These are phyloP conservation scores for Bimastos eiseni DNA, from an alignment of 2,888 invertebrate species.

Conservation along the genomic window DNA sequence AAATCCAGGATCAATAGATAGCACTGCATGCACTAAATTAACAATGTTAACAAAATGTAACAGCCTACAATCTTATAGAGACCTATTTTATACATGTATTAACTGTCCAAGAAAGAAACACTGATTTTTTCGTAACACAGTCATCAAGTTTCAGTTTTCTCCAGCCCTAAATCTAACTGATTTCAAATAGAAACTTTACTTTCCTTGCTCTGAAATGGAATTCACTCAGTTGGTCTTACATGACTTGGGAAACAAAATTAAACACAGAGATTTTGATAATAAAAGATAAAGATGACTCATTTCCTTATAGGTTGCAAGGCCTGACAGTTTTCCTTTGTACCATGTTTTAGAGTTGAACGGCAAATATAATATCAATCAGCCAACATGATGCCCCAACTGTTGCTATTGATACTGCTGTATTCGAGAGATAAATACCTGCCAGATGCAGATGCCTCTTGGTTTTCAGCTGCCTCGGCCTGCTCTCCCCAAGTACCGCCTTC, in stretches of 20 bases:
- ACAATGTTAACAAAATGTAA: neutral
- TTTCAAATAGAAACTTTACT: too few relatives aligned
- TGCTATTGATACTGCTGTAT: neutral
- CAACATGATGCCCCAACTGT: neutral
- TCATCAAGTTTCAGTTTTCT: too few relatives aligned
- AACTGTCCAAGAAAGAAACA: neutral
- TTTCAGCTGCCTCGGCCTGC: conserved; percentile 26
- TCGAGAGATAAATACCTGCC: neutral
- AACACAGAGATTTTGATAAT: too few relatives aligned
- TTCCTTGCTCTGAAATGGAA: too few relatives aligned
- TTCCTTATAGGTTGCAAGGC: too few relatives aligned
- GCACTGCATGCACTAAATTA: neutral
- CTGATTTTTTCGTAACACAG: too few relatives aligned
- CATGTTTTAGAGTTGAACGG: neutral
- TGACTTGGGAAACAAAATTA: too few relatives aligned
- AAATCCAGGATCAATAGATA: neutral
- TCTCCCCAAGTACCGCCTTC: conserved; percentile 25
- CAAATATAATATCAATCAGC: neutral
- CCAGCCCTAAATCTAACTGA: too few relatives aligned
- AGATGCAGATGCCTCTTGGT: neutral
- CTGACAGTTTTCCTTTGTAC: neutral
- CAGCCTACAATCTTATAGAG: neutral
- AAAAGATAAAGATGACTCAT: too few relatives aligned
- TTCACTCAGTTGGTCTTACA: too few relatives aligned
- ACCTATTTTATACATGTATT: neutral